Conservation (phyloP, 2,113 vertebrate species). For the Tauraco erythrolophus region DNA sequence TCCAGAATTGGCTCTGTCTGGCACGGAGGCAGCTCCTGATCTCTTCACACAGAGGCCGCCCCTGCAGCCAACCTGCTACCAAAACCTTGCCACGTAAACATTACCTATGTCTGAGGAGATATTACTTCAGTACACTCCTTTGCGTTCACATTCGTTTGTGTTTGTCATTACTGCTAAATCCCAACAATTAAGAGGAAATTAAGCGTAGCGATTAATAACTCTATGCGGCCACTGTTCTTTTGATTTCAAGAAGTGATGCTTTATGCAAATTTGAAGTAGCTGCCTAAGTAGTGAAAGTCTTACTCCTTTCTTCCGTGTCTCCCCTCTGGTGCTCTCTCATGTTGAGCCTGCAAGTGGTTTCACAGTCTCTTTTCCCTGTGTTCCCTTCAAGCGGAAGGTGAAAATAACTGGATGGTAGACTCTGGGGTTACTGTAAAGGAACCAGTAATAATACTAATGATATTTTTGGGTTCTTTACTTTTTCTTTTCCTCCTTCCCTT, state of each 20-base stretch:
- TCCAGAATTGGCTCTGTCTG: not conserved
- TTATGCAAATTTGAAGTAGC: not conserved
- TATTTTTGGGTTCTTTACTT: not conserved
- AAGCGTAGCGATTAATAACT: not conserved
- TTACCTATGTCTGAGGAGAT: not conserved
- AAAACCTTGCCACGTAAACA: not conserved
- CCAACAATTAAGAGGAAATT: not conserved
- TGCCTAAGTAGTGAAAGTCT: not conserved
- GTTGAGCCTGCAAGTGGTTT: not conserved
- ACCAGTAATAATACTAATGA: not conserved
- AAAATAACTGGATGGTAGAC: not conserved
- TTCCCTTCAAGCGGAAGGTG: not conserved
- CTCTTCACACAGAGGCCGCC: not conserved
- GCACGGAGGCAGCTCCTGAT: not conserved
- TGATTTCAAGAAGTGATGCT: not conserved
- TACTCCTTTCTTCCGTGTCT: not conserved
- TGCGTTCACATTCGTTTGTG: not conserved
- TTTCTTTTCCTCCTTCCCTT: not conserved
- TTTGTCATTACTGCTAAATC: not conserved
- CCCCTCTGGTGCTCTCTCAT: not conserved
- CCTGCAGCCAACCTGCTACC: not conserved
- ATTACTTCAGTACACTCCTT: not conserved
- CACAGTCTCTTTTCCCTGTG: not conserved
- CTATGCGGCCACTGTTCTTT: not conserved
- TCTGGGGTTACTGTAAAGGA: not conserved